Evolutionary conservation across 2,797 vertebrate species (phyloP), one percentile per base, ranked within the genome.

Genomic region (Australoheros facetus): DNA sequence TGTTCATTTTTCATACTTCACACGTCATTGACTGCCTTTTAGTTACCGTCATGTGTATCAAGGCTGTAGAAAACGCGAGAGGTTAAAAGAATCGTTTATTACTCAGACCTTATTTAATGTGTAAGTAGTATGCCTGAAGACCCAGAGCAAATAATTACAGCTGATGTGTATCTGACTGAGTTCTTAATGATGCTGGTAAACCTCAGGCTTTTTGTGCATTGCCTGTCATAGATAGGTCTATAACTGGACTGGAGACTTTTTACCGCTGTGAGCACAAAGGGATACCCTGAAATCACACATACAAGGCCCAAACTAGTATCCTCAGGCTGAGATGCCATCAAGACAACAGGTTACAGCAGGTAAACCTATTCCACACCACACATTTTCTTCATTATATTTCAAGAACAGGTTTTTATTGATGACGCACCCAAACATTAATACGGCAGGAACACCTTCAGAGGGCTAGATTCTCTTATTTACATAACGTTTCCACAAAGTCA

Each of bases 391-490:
- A 64, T 85, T 90, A 89, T 88, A 93, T 85, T 92, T 93, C 80
- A 89, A 89, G 85, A 91, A 91, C 88, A 89, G 37, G 30, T 92
- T 93, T 30, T 94, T 94, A 93, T 94, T 93, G 89, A 92, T 85
- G 91, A 93, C 74, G 85, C 87, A 92, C 84, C 89, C 91, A 92
- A 91, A 94, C 91, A 94, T 88, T 90, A 91, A 94, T 85, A 89
- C 87, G 84, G 86, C 66, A 88, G 91, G 88, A 91, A 91, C 88
- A 92, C 89, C 82, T 93, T 93, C 84, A 90, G 79, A 77, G 73
- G 88, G 82, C 88, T 92, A 93, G 86, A 94, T 91, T 90, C 91
- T 94, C 87, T 95, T 95, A 94, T 95, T 94, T 94, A 95, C 95
- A 95, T 80, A 81, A 90, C 34, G 66, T 73, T 90, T 94, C 76